Percentiles rank a stretch among this genome's conserved stretches.
phyloP scores from a whole-genome alignment of 2,888 invertebrate genomes.

The Troglohyphantes excavatus region DNA sequence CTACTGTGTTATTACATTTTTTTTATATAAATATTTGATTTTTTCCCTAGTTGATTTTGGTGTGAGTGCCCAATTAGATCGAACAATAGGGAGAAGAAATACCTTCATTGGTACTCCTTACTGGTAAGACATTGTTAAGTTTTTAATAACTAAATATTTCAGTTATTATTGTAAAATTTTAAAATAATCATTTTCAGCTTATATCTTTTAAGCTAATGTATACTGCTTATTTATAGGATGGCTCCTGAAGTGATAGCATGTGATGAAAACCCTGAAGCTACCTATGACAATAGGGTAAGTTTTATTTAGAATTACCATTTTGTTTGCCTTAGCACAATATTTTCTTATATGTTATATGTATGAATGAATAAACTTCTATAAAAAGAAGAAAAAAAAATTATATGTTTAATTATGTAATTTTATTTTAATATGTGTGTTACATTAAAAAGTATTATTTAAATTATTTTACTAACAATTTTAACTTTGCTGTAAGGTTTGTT shows the following conservation, averaged over 20 bases:
- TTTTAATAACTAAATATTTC: neutral
- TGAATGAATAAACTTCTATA: too few species aligned
- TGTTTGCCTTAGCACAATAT: too few species aligned
- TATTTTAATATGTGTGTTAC: too few species aligned
- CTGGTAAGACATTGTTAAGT: slow-evolving; percentile 85
- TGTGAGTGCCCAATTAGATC: slow-evolving; percentile 98
- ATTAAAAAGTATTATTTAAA: too few species aligned
- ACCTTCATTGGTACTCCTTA: slow-evolving; percentile 99
- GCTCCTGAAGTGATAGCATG: slow-evolving; percentile 99
- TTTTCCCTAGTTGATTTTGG: slow-evolving; percentile 99
- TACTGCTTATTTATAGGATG: slow-evolving; percentile 86
- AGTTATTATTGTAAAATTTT: neutral
- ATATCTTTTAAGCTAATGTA: neutral
- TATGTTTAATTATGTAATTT: too few species aligned
- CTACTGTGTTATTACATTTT: too few species aligned
- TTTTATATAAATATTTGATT: too few species aligned
- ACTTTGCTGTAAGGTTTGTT: too few species aligned
- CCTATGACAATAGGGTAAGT: slow-evolving; percentile 92
- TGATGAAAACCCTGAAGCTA: slow-evolving; percentile 99
- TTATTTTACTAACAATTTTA: too few species aligned
- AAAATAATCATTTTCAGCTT: neutral
- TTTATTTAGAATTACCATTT: too few species aligned
- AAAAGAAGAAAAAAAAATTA: too few species aligned
- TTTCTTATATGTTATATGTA: too few species aligned
- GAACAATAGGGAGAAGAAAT: slow-evolving; percentile 98